These are phyloP conservation scores for Scleropages formosus DNA, from an alignment of 2,797 vertebrate species.

Conservation along the genomic window DNA sequence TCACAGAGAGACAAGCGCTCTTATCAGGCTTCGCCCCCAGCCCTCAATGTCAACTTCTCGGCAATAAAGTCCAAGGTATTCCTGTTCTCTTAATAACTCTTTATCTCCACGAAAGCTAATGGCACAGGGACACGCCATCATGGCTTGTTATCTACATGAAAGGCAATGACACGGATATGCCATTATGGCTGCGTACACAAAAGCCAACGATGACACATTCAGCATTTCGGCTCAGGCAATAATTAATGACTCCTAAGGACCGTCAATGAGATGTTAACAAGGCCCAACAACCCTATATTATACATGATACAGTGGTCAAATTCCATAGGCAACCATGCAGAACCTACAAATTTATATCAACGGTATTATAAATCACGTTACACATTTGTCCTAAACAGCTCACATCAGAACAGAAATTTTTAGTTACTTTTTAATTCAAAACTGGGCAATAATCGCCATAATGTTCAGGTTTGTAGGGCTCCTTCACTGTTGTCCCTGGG, in stretches of 20 bases:
- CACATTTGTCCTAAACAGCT: too few species aligned
- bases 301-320: not conserved
- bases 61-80: conserved; percentile 6
- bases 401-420: too few species aligned
- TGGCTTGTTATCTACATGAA: conserved; percentile 56
- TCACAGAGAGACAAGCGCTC: not conserved
- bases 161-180: conserved; percentile 4
- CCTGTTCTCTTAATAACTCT: conserved; percentile 21
- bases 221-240: conserved; percentile 44
- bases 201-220: conserved; percentile 61
- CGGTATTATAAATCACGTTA: too few species aligned
- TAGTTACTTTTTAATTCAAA: not conserved
- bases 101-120: conserved; percentile 16
- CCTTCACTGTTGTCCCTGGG: not conserved
- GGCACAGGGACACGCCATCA: not conserved
- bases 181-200: conserved; percentile 9
- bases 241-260: not conserved
- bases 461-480: not conserved
- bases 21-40: conserved; percentile 2
- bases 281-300: not conserved
- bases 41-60: not conserved
- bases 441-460: not conserved
- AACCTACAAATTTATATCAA: too few species aligned
- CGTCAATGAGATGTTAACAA: not conserved
- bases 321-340: too few species aligned